Base-by-base conservation (phyloP, 64 coral and sea anemone genomes). In the Porites lutea region DNA sequence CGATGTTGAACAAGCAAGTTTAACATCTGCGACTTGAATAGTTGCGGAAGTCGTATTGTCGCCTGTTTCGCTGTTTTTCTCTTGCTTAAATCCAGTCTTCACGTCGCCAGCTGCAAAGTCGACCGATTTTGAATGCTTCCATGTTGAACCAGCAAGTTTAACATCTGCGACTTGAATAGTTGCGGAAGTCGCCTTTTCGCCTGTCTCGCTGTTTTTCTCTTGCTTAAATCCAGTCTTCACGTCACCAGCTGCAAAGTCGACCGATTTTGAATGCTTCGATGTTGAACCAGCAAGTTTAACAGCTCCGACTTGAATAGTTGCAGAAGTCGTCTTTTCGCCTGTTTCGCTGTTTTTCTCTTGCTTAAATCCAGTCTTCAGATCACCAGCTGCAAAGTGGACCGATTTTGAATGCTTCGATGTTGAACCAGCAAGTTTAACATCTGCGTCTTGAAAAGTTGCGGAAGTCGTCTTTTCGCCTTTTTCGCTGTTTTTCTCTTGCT, bases 181-280 rank as follows among this genome's bases (percentile, higher is more conserved):
- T n/a, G n/a, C 72, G 43, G 11, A 37, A 18, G 43, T 11, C 11
- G 37, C 43, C 11, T 37, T 13, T 2, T 75, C 11, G 19, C 72
- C 72, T 43, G 72, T 75, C 3, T 19, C 11, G 37, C 18, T 13
- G 49, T 75, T 47, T 18, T 86, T 86, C 20, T 86, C 83, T 86
- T 47, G 18, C 15, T 47, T 86, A 2, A 86, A 7, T 68, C 48
- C 83, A 86, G 83, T 86, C 49, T 86, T 2, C 12, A 86, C 69
- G 9, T 70, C 83, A 10, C 83, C 83, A 37, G 8, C 47, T 52
- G 69, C 71, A 2, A 86, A 18, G 7, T 53, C 27, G 3, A 86
- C 58, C 50, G 83, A 86, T 86, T 68, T 67, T 2, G 37, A 48
- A 71, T 86, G 16, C 16, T 51, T 86, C 0, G 83, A 77, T 23